Conservation (phyloP, 2,113 vertebrate species). For the Neoarius graeffei region DNA sequence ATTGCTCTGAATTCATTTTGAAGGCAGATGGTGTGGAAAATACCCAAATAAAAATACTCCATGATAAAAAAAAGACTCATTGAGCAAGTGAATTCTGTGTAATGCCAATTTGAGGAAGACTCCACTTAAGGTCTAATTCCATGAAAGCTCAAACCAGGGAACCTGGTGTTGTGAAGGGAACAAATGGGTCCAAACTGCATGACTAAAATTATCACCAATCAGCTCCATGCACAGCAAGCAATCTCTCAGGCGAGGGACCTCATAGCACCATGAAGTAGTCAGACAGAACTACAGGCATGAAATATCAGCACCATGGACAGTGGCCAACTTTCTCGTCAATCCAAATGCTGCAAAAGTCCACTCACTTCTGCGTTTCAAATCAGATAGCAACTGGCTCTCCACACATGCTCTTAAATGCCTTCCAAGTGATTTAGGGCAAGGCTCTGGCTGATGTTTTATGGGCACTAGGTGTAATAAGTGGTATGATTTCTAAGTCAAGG, state of each 20-base stretch:
- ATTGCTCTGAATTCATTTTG: no score
- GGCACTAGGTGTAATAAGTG: neutral
- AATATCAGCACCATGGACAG: slow-evolving; percentile 31
- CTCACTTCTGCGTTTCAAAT: neutral
- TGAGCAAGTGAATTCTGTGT: neutral
- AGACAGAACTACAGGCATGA: neutral
- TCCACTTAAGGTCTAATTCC: neutral
- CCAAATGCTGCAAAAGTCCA: neutral
- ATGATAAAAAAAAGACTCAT: neutral
- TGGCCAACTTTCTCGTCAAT: neutral
- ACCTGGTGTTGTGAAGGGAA: neutral
- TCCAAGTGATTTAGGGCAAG: neutral
- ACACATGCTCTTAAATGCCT: neutral
- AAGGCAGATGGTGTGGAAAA: no score
- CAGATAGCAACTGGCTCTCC: neutral
- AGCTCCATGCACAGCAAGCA: slow-evolving; percentile 71
- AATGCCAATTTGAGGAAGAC: neutral
- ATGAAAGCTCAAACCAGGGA: neutral
- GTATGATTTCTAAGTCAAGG: neutral
- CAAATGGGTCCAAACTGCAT: neutral
- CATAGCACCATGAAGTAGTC: neutral
- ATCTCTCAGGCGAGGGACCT: neutral
- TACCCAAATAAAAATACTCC: no score
- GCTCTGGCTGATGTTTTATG: neutral
- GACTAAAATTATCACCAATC: slow-evolving; percentile 43